phyloP scores from a whole-genome alignment of 1,140 invertebrate genomes.

The Hirudo medicinalis region DNA sequence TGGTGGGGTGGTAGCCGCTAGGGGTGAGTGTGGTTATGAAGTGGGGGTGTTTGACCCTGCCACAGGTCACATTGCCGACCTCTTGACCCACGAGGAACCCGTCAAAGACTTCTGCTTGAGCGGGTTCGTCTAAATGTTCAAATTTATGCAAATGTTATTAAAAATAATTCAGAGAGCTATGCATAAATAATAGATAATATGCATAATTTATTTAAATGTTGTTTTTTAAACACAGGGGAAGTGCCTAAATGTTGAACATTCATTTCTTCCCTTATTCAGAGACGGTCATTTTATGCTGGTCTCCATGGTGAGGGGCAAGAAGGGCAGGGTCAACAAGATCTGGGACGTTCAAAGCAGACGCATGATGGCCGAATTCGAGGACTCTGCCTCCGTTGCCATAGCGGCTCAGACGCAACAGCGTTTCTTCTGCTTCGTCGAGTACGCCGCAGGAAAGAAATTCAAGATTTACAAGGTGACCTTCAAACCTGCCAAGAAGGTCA shows the following conservation, averaged over 20 bases:
- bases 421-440: constrained; percentile 2
- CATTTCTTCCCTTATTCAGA: not conserved
- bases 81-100: constrained; percentile 8
- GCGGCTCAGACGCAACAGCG: not conserved
- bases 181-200: not conserved
- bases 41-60: constrained; percentile 5
- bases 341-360: not conserved
- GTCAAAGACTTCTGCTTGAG: constrained; percentile 7
- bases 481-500: not conserved
- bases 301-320: not conserved
- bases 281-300: not conserved
- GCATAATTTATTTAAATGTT: too few species aligned
- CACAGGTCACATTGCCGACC: constrained; percentile 3
- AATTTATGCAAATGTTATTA: not conserved
- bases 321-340: constrained; percentile 1
- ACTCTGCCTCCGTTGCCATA: not conserved
- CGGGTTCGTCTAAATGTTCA: not conserved
- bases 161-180: not conserved
- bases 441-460: not conserved
- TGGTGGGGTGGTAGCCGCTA: not conserved
- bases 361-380: not conserved
- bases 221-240: too few species aligned
- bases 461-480: constrained; percentile 5
- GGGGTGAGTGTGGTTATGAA: not conserved
- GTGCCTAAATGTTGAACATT: too few species aligned